Evolutionary conservation across 2,888 invertebrate genomes (phyloP).

Genomic region (Lochmaea capreae): DNA sequence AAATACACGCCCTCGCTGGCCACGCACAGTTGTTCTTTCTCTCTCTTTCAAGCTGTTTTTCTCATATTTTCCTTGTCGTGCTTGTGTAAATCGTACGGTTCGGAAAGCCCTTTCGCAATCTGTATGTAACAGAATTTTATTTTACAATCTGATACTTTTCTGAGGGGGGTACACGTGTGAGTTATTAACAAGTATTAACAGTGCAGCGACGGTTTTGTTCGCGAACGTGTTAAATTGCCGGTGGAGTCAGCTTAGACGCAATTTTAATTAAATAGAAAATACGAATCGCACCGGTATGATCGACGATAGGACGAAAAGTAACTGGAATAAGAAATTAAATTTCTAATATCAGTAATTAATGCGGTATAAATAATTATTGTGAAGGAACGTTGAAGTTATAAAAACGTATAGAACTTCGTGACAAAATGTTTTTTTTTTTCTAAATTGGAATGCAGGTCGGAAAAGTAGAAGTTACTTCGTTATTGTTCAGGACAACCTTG

Average conservation of each 20-base stretch:
- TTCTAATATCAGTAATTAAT: constrained; percentile 17
- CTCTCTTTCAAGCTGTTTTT: too few relatives aligned
- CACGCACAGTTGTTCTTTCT: too few relatives aligned
- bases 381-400: not conserved
- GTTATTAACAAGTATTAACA: too few relatives aligned
- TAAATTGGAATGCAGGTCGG: constrained; percentile 11
- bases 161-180: too few relatives aligned
- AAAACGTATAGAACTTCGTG: constrained; percentile 6
- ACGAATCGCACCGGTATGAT: not conserved
- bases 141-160: too few relatives aligned
- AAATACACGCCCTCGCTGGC: too few relatives aligned
- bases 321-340: constrained; percentile 13
- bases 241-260: constrained; percentile 4
- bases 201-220: too few relatives aligned
- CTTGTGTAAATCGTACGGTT: too few relatives aligned
- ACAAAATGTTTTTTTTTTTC: constrained; percentile 3
- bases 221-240: not conserved
- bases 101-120: too few relatives aligned
- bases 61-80: too few relatives aligned
- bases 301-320: constrained; percentile 3
- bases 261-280: constrained; percentile 10
- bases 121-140: too few relatives aligned
- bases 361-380: constrained; percentile 1
- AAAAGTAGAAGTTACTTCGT: not conserved
- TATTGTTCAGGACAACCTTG: constrained; percentile 14